Conservation (phyloP, 2,113 vertebrate species). For the Mastomys coucha region DNA sequence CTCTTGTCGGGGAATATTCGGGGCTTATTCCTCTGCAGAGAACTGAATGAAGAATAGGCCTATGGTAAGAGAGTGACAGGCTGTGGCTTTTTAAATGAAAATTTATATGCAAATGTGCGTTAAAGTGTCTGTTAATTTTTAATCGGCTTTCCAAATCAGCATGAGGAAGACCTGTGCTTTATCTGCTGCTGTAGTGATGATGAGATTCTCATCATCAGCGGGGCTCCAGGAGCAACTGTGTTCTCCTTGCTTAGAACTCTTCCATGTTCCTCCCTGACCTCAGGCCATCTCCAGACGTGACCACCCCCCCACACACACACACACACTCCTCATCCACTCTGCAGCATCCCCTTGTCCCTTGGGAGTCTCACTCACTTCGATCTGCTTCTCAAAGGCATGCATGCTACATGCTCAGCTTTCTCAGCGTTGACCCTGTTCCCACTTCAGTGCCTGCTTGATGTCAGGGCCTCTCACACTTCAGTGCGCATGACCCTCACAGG, state of each 20-base stretch:
- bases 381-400: accelerated
- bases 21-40: neutral
- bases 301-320: neutral
- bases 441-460: neutral
- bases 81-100: conserved; percentile 55
- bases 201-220: neutral
- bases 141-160: conserved; percentile 36
- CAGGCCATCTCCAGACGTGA: neutral
- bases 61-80: neutral
- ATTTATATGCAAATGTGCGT: conserved; percentile 45
- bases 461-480: neutral
- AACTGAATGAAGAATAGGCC: neutral
- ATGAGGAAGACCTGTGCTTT: neutral
- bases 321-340: neutral
- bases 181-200: neutral
- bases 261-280: neutral
- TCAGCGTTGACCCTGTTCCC: accelerated
- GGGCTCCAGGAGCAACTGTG: neutral
- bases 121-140: conserved; percentile 46
- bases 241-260: neutral
- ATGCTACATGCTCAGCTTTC: accelerated
- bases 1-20: accelerated
- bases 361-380: accelerated
- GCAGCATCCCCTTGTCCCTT: neutral
- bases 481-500: accelerated